Evolutionary conservation across 1,140 invertebrate genomes (phyloP).

Genomic region (Drosophila albomicans): DNA sequence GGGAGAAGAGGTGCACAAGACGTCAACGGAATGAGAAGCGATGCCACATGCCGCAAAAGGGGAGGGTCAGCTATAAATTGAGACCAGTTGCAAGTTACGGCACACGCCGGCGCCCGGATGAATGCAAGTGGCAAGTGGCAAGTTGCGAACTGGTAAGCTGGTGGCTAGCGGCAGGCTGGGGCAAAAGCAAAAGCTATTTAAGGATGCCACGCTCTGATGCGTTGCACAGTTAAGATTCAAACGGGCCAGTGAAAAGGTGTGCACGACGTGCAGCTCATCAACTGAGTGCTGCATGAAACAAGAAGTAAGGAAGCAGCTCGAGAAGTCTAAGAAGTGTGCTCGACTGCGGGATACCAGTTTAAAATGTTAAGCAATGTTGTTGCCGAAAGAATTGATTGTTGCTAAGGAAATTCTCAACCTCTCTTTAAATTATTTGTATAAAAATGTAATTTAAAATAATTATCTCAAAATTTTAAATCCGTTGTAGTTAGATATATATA

Average conservation of each 20-base stretch:
- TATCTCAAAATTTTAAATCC: too few species aligned
- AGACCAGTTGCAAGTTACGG: slow-evolving; percentile 41
- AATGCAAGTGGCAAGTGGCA: slow-evolving; percentile 2
- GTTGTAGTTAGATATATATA: too few species aligned
- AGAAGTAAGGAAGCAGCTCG: neutral
- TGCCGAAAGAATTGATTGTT: too few species aligned
- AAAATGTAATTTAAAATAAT: too few species aligned
- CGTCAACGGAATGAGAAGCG: too few species aligned
- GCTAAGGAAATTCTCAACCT: too few species aligned
- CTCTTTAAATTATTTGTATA: too few species aligned
- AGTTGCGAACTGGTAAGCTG: slow-evolving; percentile 1
- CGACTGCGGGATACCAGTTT: too few species aligned
- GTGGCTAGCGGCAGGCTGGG: slow-evolving; percentile 16
- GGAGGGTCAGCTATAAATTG: slow-evolving; percentile 24
- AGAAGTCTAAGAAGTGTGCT: too few species aligned
- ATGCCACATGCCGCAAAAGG: neutral
- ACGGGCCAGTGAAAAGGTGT: slow-evolving; percentile 66
- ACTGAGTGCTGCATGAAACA: slow-evolving; percentile 2
- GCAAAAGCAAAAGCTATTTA: slow-evolving; percentile 79
- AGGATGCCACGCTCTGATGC: slow-evolving; percentile 78
- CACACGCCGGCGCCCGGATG: slow-evolving; percentile 23
- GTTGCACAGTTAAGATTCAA: slow-evolving; percentile 77
- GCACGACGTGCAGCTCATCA: slow-evolving; percentile 12
- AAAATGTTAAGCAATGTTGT: too few species aligned
- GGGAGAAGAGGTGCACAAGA: neutral